A percentile compares a stretch with the other conserved stretches of the same genome.
Conservation (phyloP, 2,888 invertebrate species). For the Phaedon cochleariae region DNA sequence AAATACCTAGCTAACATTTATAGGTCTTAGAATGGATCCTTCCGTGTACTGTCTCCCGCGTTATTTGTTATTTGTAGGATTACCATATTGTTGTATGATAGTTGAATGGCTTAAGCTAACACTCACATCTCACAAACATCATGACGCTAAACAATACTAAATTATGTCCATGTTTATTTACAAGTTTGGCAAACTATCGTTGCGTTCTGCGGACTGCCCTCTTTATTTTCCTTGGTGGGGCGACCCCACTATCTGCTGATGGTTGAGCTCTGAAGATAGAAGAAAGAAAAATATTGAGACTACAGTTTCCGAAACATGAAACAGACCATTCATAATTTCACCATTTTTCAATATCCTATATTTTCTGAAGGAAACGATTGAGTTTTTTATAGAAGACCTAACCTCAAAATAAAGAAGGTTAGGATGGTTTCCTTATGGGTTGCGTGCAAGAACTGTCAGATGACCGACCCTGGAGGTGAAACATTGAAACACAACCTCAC, state of each 20-base stretch:
- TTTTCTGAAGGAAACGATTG: too few species aligned
- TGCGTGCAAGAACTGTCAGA: too few species aligned
- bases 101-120: constrained; percentile 26
- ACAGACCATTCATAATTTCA: too few species aligned
- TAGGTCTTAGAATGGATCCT: constrained; percentile 48
- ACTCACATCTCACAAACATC: constrained; percentile 29
- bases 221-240: constrained; percentile 60
- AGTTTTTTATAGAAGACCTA: too few species aligned
- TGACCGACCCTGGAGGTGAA: too few species aligned
- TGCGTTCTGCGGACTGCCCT: constrained; percentile 63
- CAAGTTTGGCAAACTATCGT: constrained; percentile 50
- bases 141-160: constrained; percentile 27
- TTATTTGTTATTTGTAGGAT: constrained; percentile 20
- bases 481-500: too few species aligned
- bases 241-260: constrained; percentile 40
- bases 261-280: constrained; percentile 50
- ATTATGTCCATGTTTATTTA: constrained; percentile 31
- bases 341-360: too few species aligned
- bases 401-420: too few species aligned
- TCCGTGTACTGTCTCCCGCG: constrained; percentile 27
- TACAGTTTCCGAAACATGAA: too few species aligned
- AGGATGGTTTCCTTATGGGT: too few species aligned
- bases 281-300: constrained; percentile 6
- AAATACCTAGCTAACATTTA: constrained; percentile 48
- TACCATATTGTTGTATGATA: constrained; percentile 29